phyloP scores from a whole-genome alignment of 2,888 invertebrate species.

The Leptodirus hochenwartii region DNA sequence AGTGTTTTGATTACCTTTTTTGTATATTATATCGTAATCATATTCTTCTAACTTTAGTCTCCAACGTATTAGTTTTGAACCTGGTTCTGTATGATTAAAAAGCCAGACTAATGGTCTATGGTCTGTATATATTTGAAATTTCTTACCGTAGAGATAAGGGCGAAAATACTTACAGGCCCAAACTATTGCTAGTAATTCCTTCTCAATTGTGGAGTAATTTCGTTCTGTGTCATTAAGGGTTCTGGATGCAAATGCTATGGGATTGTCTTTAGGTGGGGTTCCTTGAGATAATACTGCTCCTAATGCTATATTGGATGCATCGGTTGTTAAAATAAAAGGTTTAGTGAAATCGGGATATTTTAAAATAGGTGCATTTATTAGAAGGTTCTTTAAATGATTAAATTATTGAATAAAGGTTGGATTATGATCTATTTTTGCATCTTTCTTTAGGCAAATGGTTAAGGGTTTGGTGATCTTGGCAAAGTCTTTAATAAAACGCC shows the following conservation, averaged over 20 bases:
- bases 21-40: conserved; percentile 9
- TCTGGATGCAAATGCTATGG: conserved; percentile 17
- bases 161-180: conserved; percentile 13
- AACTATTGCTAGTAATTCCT: conserved; percentile 13
- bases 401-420: background rate
- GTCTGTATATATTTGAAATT: conserved; percentile 10
- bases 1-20: conserved; percentile 9
- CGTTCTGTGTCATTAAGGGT: conserved; percentile 14
- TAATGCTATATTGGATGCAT: conserved; percentile 8
- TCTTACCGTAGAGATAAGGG: conserved; percentile 11
- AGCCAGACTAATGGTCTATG: conserved; percentile 12
- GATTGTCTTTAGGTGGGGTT: conserved; percentile 8
- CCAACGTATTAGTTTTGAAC: conserved; percentile 17
- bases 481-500: conserved; percentile 1
- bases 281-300: conserved; percentile 8
- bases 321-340: conserved; percentile 7
- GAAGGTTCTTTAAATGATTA: conserved; percentile 4
- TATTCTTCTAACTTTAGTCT: conserved; percentile 18
- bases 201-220: conserved; percentile 12
- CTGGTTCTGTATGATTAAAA: conserved; percentile 17
- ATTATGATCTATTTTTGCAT: conserved; percentile 3
- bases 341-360: conserved; percentile 8
- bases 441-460: conserved; percentile 5
- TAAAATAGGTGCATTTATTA: conserved; percentile 3
- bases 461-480: conserved; percentile 5